Evolutionary conservation across 1,140 invertebrate genomes (phyloP).

Genomic region (Leptoteleia sp.): DNA sequence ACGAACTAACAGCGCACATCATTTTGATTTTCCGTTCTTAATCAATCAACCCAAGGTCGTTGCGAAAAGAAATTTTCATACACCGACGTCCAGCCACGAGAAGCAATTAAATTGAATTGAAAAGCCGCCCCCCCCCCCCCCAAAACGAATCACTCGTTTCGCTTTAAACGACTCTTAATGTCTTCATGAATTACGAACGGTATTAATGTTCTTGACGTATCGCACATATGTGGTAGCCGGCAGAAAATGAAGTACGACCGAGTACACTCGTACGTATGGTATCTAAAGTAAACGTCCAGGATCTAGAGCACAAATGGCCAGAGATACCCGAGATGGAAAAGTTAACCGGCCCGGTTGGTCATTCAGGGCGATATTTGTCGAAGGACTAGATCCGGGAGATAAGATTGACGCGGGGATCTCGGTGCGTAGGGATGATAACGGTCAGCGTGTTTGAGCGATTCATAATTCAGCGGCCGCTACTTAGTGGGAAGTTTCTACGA

Average conservation of each 20-base stretch:
- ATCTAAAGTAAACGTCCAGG: constrained; percentile 67
- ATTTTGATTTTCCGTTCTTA: too few species aligned
- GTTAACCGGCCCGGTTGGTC: constrained; percentile 58
- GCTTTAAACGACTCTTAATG: too few species aligned
- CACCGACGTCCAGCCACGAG: too few species aligned
- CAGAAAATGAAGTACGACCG: constrained; percentile 59
- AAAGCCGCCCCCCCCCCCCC: too few species aligned
- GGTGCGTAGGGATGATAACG: constrained; percentile 52
- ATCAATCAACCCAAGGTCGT: too few species aligned
- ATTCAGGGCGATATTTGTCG: constrained; percentile 63
- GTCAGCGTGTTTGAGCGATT: constrained; percentile 58
- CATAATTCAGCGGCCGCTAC: constrained; percentile 49
- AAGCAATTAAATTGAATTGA: too few species aligned
- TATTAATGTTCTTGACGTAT: constrained; percentile 29
- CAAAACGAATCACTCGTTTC: too few species aligned
- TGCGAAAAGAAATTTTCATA: too few species aligned
- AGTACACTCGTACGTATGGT: constrained; percentile 51
- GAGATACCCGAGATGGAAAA: constrained; percentile 58
- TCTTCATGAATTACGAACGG: constrained; percentile 26
- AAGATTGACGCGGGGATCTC: constrained; percentile 42
- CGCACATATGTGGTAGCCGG: constrained; percentile 14
- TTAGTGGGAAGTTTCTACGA: constrained; percentile 40
- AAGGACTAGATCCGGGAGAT: constrained; percentile 62
- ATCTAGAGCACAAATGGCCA: constrained; percentile 53
- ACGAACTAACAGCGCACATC: too few species aligned